These are phyloP conservation scores for Minunthozetes semirufus DNA, from an alignment of 2,888 invertebrate species.

Conservation along the genomic window DNA sequence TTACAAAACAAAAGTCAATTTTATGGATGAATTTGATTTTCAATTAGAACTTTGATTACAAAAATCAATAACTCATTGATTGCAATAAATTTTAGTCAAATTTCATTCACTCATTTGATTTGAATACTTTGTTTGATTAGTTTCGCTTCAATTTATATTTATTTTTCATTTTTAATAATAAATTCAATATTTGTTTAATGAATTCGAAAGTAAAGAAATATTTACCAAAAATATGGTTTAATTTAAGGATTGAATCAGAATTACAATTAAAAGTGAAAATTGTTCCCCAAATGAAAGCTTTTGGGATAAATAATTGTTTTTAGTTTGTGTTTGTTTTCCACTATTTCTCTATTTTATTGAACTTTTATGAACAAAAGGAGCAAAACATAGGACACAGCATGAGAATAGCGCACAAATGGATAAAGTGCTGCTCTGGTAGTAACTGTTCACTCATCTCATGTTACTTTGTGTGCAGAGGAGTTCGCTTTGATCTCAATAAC, in stretches of 20 bases:
- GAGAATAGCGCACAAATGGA: neutral
- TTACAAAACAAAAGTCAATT: no score
- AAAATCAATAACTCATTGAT: no score
- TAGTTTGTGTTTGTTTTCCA: neutral
- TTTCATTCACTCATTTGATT: no score
- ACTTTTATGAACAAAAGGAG: constrained; percentile 3
- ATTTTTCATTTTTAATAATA: no score
- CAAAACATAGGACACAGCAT: constrained; percentile 15
- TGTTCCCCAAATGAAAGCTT: constrained; percentile 2
- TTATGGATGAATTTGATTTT: no score
- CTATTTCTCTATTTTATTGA: neutral
- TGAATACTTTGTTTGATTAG: no score
- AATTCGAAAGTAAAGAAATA: no score
- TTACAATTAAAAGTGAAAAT: constrained; percentile 2
- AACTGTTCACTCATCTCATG: neutral
- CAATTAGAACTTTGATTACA: no score
- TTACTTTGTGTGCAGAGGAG: neutral
- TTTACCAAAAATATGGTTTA: no score
- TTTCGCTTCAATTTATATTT: no score
- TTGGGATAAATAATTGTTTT: constrained; percentile 2
- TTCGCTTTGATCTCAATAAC: constrained; percentile 3
- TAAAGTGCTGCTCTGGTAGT: neutral
- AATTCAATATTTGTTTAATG: no score
- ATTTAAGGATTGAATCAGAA: neutral
- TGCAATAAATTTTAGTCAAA: no score